Evolutionary conservation across 1,140 invertebrate species (phyloP).

Genomic region (Lepidurus couesii): DNA sequence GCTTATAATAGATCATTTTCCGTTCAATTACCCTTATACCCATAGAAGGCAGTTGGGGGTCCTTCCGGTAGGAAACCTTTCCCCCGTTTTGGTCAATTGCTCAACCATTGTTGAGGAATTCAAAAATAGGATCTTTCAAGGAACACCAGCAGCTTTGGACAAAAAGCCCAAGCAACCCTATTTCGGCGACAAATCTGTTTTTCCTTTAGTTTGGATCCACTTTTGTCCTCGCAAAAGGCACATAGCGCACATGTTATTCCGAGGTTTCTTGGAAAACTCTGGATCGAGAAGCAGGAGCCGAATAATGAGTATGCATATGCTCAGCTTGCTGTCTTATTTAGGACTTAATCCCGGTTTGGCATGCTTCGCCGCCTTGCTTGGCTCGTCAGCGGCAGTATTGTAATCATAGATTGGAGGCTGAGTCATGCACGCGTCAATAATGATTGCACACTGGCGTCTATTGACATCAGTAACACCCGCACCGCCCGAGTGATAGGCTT

Average conservation of each 20-base stretch:
- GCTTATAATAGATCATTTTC: constrained; percentile 22
- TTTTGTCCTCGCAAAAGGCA: not conserved
- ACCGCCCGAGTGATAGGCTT: not conserved
- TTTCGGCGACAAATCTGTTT: constrained; percentile 1
- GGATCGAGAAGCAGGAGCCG: not conserved
- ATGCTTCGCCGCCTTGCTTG: not conserved
- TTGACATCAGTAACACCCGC: not conserved
- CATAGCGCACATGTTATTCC: not conserved
- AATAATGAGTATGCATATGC: constrained; percentile 22
- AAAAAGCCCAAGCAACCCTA: not conserved
- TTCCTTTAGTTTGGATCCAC: not conserved
- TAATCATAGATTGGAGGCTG: constrained; percentile 10
- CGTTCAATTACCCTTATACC: constrained; percentile 16
- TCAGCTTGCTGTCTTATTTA: not conserved
- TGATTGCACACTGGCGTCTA: not conserved
- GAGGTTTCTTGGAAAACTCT: not conserved
- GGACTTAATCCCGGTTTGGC: not conserved
- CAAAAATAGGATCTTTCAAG: not conserved
- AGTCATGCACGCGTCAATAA: constrained; percentile 14
- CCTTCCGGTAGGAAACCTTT: not conserved
- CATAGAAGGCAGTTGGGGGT: constrained; percentile 3
- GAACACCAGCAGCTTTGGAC: not conserved
- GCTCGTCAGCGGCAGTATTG: constrained; percentile 17
- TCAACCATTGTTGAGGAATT: not conserved
- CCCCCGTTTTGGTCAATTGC: constrained; percentile 8